Percentiles rank a stretch among this genome's conserved stretches.
These are phyloP conservation scores for Heterodera schachtii DNA, from an alignment of 1,140 invertebrate genomes.

Conservation along the genomic window DNA sequence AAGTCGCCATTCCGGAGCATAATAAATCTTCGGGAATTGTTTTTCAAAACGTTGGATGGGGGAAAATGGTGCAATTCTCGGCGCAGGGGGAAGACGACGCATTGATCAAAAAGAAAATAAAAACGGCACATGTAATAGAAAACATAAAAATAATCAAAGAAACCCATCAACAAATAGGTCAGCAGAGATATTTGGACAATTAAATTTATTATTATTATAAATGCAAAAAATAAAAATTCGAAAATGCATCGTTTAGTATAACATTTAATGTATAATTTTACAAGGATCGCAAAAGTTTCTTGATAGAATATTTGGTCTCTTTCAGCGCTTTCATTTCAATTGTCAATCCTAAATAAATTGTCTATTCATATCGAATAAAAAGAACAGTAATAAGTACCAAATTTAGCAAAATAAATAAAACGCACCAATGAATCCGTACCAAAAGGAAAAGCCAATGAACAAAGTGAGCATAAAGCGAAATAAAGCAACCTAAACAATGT, in stretches of 20 bases:
- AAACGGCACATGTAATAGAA: no score
- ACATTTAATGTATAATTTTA: neutral
- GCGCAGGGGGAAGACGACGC: constrained; percentile 11
- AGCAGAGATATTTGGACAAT: no score
- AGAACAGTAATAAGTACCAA: no score
- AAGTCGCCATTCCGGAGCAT: constrained; percentile 63
- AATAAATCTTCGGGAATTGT: constrained; percentile 56
- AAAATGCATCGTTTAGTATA: no score
- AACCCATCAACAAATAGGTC: no score
- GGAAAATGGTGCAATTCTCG: constrained; percentile 22
- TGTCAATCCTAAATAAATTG: constrained; percentile 53
- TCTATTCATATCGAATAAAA: no score
- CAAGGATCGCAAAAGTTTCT: constrained; percentile 26
- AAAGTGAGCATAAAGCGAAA: constrained; percentile 63
- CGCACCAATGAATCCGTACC: constrained; percentile 63
- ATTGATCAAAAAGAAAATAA: neutral
- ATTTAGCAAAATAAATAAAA: neutral
- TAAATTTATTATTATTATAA: no score
- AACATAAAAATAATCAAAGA: neutral
- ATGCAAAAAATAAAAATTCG: no score
- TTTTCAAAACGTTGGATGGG: constrained; percentile 60
- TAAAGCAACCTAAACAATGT: constrained; percentile 44
- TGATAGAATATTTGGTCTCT: constrained; percentile 65
- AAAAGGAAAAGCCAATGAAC: constrained; percentile 65
- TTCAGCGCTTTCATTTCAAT: constrained; percentile 67